Evolutionary conservation across 92 coral and sea anemone species (phyloP).

Genomic region (Porites divaricata): DNA sequence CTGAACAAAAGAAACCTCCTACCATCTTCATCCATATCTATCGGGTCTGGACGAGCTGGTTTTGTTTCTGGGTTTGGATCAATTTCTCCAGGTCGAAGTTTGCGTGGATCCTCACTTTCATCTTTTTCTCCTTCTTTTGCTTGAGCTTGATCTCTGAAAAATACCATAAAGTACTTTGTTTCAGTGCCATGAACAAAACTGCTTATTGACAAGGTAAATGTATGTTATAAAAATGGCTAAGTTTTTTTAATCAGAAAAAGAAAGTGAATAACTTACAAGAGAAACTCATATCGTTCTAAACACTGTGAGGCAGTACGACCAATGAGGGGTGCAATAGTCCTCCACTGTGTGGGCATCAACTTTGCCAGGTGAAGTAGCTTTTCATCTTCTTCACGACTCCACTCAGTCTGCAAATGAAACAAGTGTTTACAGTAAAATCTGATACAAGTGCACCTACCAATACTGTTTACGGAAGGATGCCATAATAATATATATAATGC

Average conservation of each 20-base stretch:
- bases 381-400: slow-evolving; percentile 99
- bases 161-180: neutral
- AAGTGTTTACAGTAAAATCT: neutral
- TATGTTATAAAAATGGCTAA: no score
- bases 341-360: slow-evolving; percentile 99
- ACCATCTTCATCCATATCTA: slow-evolving; percentile 99
- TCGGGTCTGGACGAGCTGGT: slow-evolving; percentile 98
- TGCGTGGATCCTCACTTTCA: slow-evolving; percentile 91
- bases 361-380: slow-evolving; percentile 97
- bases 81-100: slow-evolving; percentile 96
- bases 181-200: neutral
- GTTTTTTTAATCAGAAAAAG: no score
- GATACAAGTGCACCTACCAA: no score
- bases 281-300: slow-evolving; percentile 92
- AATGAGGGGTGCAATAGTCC: slow-evolving; percentile 97
- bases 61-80: slow-evolving; percentile 97
- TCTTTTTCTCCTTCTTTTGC: slow-evolving; percentile 94
- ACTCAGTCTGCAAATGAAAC: slow-evolving; percentile 84
- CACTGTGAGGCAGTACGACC: slow-evolving; percentile 98
- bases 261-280: slow-evolving; percentile 65
- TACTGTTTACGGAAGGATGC: no score
- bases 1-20: neutral
- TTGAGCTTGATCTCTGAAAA: slow-evolving; percentile 92
- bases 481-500: no score
- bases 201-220: no score